Evolutionary conservation across 2,888 invertebrate species (phyloP).

Genomic region (Caenorhabditis uteleia): DNA sequence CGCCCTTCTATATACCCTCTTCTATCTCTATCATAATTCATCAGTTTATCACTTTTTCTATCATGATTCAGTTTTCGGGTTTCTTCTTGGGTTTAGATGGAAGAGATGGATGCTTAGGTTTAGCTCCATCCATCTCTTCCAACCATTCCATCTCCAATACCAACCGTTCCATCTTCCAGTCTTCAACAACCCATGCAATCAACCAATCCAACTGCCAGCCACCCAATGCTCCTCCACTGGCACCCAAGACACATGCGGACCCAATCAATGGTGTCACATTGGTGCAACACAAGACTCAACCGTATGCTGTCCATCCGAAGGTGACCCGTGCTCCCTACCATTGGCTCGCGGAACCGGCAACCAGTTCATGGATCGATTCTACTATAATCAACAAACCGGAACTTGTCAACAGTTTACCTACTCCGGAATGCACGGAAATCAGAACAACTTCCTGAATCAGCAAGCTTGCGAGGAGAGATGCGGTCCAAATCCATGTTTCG

Average conservation of each 20-base stretch:
- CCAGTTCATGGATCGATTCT: slow-evolving; percentile 60
- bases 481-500: slow-evolving; percentile 61
- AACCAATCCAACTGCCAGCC: slow-evolving; percentile 50
- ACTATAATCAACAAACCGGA: slow-evolving; percentile 58
- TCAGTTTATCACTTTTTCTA: not conserved
- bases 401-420: slow-evolving; percentile 66
- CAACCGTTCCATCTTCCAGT: slow-evolving; percentile 40
- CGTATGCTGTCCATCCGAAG: slow-evolving; percentile 65
- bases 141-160: no score
- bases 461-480: slow-evolving; percentile 59
- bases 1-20: not conserved
- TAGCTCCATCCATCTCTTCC: no score
- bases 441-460: slow-evolving; percentile 66
- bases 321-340: slow-evolving; percentile 56
- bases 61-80: not conserved
- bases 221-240: slow-evolving; percentile 45
- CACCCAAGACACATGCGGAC: slow-evolving; percentile 44
- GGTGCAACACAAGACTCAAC: slow-evolving; percentile 61
- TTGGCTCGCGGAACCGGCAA: slow-evolving; percentile 55
- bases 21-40: slow-evolving; percentile 4
- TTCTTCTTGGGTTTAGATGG: no score
- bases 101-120: no score
- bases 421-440: slow-evolving; percentile 64
- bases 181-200: slow-evolving; percentile 64
- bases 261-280: slow-evolving; percentile 64